phyloP scores from a whole-genome alignment of 2,113 vertebrate species.

The Alosa alosa region DNA sequence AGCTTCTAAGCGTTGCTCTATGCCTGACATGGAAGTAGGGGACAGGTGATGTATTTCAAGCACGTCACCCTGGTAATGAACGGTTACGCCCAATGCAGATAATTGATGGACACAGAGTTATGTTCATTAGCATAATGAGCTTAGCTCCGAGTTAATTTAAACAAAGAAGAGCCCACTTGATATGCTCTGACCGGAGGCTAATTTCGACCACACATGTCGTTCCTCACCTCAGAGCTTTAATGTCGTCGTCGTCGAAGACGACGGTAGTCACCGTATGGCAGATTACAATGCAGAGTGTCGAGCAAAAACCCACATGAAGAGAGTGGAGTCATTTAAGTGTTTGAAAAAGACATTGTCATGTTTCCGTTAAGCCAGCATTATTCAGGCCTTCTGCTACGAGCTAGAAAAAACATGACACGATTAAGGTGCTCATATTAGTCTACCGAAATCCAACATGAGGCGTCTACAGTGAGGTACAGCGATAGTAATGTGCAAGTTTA shows the following conservation, averaged over 20 bases:
- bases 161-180: constrained; percentile 19
- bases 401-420: neutral
- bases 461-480: neutral
- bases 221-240: neutral
- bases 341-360: neutral
- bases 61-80: neutral
- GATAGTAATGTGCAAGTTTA: neutral
- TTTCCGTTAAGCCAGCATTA: neutral
- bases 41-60: neutral
- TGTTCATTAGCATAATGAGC: constrained; percentile 16
- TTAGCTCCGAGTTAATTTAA: constrained; percentile 12
- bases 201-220: constrained; percentile 8
- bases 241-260: neutral
- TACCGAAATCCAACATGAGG: neutral
- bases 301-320: neutral
- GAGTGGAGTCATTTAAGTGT: neutral
- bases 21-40: neutral
- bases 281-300: neutral
- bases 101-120: constrained; percentile 16
- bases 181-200: constrained; percentile 15
- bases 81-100: constrained; percentile 10
- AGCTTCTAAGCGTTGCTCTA: neutral
- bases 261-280: neutral
- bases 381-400: neutral
- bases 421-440: neutral